Evolutionary conservation across 2,113 vertebrate species (phyloP).

Genomic region (Odocoileus virginianus): DNA sequence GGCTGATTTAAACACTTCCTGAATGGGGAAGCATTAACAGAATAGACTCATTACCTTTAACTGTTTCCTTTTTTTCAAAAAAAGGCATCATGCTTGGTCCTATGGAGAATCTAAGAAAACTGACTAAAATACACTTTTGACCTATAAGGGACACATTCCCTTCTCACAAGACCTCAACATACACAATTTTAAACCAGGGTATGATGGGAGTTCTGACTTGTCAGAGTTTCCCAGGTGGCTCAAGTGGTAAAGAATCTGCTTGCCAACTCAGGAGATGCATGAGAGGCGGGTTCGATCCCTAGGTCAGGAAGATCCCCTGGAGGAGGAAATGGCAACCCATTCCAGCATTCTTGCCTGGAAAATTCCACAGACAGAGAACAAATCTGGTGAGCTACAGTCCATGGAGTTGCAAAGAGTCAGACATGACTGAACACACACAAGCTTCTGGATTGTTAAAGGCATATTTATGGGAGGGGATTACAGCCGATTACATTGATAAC

Average conservation of each 20-base stretch:
- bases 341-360: background rate
- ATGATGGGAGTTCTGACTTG: background rate
- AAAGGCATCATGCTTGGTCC: background rate
- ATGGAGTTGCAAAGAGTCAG: background rate
- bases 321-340: background rate
- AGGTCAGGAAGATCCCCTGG: background rate
- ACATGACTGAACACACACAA: background rate
- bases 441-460: background rate
- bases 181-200: background rate
- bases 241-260: background rate
- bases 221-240: background rate
- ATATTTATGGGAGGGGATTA: background rate
- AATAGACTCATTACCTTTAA: background rate
- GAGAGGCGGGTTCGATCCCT: accelerated
- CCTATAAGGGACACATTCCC: background rate
- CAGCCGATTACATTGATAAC: background rate
- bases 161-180: background rate
- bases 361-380: background rate
- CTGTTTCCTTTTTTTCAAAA: background rate
- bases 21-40: background rate
- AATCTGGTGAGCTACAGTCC: background rate
- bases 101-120: background rate
- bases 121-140: background rate
- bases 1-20: background rate
- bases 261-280: background rate